phyloP scores from a whole-genome alignment of 2,888 invertebrate genomes.

The Pycnomerus fuliginosus region DNA sequence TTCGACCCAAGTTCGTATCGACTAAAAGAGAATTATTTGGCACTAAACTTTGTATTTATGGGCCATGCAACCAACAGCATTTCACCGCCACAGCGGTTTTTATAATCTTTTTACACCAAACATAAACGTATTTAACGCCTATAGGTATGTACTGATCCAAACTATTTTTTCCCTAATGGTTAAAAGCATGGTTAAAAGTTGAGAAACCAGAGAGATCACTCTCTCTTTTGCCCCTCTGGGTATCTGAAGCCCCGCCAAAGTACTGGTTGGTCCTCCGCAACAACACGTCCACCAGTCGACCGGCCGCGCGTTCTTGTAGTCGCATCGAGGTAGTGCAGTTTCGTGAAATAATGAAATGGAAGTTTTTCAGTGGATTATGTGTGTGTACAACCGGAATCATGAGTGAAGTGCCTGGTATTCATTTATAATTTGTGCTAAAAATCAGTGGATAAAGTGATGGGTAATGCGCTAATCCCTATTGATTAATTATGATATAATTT shows the following conservation, averaged over 20 bases:
- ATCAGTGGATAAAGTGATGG: too few species aligned
- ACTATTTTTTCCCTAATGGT: too few species aligned
- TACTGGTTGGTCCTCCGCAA: constrained; percentile 32
- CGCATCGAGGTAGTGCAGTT: constrained; percentile 20
- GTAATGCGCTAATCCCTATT: too few species aligned
- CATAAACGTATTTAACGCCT: too few species aligned
- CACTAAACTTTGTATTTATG: too few species aligned
- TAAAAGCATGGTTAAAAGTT: constrained; percentile 17
- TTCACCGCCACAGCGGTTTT: too few species aligned
- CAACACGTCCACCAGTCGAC: constrained; percentile 36
- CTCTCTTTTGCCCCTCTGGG: constrained; percentile 37
- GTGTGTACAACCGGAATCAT: background rate
- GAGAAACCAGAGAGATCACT: constrained; percentile 39
- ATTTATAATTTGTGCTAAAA: background rate
- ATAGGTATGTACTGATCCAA: too few species aligned
- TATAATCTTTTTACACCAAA: too few species aligned
- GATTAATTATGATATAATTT: constrained; percentile 5
- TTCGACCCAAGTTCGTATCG: too few species aligned
- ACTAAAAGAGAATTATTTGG: too few species aligned
- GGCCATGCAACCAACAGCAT: too few species aligned
- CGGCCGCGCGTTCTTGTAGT: constrained; percentile 32
- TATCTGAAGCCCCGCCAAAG: constrained; percentile 33
- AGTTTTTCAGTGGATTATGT: constrained; percentile 2
- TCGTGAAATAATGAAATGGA: too few species aligned
- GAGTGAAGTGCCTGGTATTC: background rate